Percentiles rank a stretch among this genome's conserved stretches.
Evolutionary conservation across 2,888 invertebrate genomes (phyloP).

Genomic region (Asteroscopus sphinx): DNA sequence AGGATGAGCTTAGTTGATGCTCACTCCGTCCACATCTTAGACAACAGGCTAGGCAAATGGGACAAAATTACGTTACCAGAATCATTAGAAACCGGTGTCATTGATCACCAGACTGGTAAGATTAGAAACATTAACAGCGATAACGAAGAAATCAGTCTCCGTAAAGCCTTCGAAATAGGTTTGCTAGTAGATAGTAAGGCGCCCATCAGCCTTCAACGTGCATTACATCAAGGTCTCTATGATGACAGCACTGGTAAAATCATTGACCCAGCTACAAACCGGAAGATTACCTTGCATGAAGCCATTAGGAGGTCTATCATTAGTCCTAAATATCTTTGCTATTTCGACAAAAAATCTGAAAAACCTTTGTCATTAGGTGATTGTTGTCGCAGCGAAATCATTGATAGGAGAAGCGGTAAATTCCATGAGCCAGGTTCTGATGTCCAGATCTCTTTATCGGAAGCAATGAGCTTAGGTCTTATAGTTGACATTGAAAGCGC

Average conservation of each 20-base stretch:
- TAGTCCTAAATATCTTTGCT: conserved; percentile 94
- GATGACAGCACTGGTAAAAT: conserved; percentile 95
- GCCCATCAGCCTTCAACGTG: conserved; percentile 95
- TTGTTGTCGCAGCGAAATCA: conserved; percentile 94
- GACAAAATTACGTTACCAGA: conserved; percentile 94
- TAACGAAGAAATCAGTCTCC: conserved; percentile 92
- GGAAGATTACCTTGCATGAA: conserved; percentile 95
- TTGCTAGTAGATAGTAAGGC: conserved; percentile 95
- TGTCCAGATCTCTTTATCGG: conserved; percentile 91
- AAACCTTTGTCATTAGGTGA: conserved; percentile 93
- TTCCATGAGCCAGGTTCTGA: conserved; percentile 93
- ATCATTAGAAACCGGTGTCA: conserved; percentile 93
- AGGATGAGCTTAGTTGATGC: conserved; percentile 95
- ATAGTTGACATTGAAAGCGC: conserved; percentile 96
- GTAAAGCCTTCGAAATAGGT: conserved; percentile 94
- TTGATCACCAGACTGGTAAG: conserved; percentile 92
- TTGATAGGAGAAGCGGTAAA: conserved; percentile 94
- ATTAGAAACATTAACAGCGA: conserved; percentile 92
- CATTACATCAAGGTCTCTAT: conserved; percentile 96
- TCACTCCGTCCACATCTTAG: conserved; percentile 95
- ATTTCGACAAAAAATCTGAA: conserved; percentile 94
- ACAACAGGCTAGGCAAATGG: conserved; percentile 93
- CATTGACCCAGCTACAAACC: conserved; percentile 94
- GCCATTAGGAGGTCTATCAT: conserved; percentile 95
- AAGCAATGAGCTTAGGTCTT: conserved; percentile 93